Evolutionary conservation across 2,113 vertebrate genomes (phyloP), one percentile per base, ranked within the genome.

Genomic region (Brachyhypopomus gauderio): DNA sequence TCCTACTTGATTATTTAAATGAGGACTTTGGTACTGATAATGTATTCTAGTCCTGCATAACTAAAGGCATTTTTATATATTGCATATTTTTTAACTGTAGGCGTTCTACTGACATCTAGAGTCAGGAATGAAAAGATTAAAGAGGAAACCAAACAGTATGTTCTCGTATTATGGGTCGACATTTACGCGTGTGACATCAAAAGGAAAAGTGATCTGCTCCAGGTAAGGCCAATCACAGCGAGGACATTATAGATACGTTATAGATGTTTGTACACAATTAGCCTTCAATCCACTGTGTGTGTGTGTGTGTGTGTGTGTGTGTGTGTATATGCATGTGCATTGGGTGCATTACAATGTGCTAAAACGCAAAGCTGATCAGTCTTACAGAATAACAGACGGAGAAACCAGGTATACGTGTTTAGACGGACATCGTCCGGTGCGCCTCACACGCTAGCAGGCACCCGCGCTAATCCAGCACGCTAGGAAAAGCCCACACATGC

Each of bases 261-360:
- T 3, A 25, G 6, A 4, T 38, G 59, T 27, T 23, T 58, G 48
- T 38, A 20, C 30, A 69, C 27, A 69, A 12, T 48, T 34, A 55
- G 38, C 41, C 17, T 1, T 76, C 22, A 62, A 17, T 5, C 22
- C 22, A 48, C 2, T 52, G 45, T 52, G 11, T 52, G 45, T 30
- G 62, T 64, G 19, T 63, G 59, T 60, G n/a, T 75, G 34, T 75
- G 74, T 75, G 59, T 73, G 45, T 73, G 71, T 56, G 72, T 56
- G 48, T 55, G 45, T 73, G 71, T 52, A 27, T 73, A 45, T 56
- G 72, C 59, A 56, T 75, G 73, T 41, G 9, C 30, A 30, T 14
- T 52, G 73, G 0, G 9, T n/a, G 56, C n/a, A 36, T 14, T 22
- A 63, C 45, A 52, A 52, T 14, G 45, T 52, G 45, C 1, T 52